These are phyloP conservation scores for Eulemur macaco DNA, from an alignment of 2,113 vertebrate genomes.

Conservation along the genomic window DNA sequence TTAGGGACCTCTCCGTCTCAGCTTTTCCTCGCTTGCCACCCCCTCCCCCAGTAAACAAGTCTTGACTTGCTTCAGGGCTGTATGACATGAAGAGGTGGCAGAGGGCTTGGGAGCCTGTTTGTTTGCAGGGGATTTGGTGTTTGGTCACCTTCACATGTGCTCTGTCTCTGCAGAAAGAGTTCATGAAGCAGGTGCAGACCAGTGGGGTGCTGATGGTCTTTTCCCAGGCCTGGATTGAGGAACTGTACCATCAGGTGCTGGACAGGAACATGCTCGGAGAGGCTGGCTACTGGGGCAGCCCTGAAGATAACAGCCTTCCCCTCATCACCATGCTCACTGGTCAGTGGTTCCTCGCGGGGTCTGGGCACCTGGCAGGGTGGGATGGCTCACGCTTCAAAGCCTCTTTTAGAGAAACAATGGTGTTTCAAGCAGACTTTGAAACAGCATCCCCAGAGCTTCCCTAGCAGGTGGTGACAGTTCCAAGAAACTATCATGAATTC, in stretches of 20 bases:
- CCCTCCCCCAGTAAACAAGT: neutral
- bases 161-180: slow-evolving; percentile 91
- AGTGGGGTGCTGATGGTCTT: slow-evolving; percentile 95
- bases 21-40: accelerated
- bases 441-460: neutral
- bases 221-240: slow-evolving; percentile 96
- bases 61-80: neutral
- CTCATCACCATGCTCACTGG: slow-evolving; percentile 96
- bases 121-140: accelerated
- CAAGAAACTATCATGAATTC: neutral
- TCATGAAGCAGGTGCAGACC: slow-evolving; percentile 94
- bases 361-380: accelerated
- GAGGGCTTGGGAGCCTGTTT: neutral
- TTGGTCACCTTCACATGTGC: neutral
- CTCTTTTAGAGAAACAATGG: neutral
- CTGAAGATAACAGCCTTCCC: slow-evolving; percentile 89
- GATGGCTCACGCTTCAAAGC: accelerated
- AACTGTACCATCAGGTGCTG: slow-evolving; percentile 94
- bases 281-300: slow-evolving; percentile 93
- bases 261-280: slow-evolving; percentile 95
- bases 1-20: neutral
- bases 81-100: neutral
- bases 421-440: neutral
- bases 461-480: accelerated
- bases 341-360: slow-evolving; percentile 71